A percentile compares a stretch with the other conserved stretches of the same genome.
Evolutionary conservation across 2,797 vertebrate species (phyloP).

Genomic region (Perodicticus potto): DNA sequence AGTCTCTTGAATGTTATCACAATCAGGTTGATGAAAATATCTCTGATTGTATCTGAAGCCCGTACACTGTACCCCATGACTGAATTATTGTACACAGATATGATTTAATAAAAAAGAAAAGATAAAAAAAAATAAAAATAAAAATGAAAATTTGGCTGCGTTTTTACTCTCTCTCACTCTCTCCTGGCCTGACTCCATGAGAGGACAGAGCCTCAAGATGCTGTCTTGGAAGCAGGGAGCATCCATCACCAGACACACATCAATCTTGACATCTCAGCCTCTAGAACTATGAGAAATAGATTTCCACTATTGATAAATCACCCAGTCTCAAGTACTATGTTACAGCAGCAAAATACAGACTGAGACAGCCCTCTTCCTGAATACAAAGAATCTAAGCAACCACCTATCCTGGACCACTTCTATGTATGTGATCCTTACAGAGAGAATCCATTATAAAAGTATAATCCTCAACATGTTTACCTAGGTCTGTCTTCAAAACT

Average conservation of each 20-base stretch:
- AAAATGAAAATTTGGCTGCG: not conserved
- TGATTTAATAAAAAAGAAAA: too few relatives aligned
- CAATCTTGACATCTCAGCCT: not conserved
- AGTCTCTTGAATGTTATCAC: too few relatives aligned
- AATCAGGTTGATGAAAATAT: too few relatives aligned
- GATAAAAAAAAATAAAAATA: too few relatives aligned
- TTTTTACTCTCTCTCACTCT: not conserved
- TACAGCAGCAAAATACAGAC: not conserved
- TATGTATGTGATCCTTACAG: not conserved
- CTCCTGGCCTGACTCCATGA: not conserved
- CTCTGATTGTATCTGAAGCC: too few relatives aligned
- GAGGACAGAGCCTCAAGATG: not conserved
- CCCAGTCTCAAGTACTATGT: not conserved
- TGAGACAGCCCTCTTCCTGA: not conserved
- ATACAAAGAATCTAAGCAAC: not conserved
- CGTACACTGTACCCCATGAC: too few relatives aligned
- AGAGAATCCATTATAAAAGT: not conserved
- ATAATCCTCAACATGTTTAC: not conserved
- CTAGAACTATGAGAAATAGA: not conserved
- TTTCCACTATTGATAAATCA: not conserved
- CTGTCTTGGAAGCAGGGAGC: not conserved
- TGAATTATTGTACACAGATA: too few relatives aligned
- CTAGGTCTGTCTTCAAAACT: not conserved
- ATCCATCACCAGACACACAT: not conserved
- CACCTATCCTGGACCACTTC: not conserved